These are phyloP conservation scores for Punctoribates punctum DNA, from an alignment of 2,888 invertebrate species.

Conservation along the genomic window DNA sequence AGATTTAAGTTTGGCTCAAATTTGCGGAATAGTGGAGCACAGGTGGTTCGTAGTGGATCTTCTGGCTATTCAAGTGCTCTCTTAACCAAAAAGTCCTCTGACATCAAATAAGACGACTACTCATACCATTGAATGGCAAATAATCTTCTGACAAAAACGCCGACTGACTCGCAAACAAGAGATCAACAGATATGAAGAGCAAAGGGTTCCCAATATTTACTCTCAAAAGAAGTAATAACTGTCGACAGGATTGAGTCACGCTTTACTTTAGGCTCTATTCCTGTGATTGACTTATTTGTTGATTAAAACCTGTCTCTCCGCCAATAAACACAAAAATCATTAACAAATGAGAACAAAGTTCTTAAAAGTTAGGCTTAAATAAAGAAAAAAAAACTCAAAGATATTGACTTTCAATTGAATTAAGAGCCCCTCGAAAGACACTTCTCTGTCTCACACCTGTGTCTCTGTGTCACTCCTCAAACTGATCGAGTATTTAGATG, in stretches of 20 bases:
- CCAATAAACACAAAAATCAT: not conserved
- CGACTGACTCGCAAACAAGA: not conserved
- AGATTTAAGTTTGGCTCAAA: not conserved
- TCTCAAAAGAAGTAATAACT: not conserved
- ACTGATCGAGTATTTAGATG: not conserved
- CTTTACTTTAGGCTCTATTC: not conserved
- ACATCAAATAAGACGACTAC: not conserved
- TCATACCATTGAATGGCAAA: not conserved
- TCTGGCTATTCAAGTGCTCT: constrained; percentile 20
- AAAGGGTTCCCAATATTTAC: not conserved
- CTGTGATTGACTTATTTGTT: not conserved
- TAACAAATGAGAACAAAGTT: not conserved
- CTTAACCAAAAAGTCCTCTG: not conserved
- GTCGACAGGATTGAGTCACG: constrained; percentile 15
- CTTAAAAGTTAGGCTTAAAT: too few relatives aligned
- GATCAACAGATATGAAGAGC: constrained; percentile 19
- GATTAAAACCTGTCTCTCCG: not conserved
- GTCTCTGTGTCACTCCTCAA: not conserved
- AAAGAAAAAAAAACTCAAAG: too few relatives aligned
- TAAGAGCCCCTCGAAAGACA: not conserved
- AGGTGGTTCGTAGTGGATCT: constrained; percentile 4
- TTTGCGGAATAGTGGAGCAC: not conserved
- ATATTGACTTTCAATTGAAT: too few relatives aligned
- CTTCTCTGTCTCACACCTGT: constrained; percentile 11
- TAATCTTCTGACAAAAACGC: not conserved